Percentiles rank a stretch among this genome's conserved stretches.
phyloP scores from a whole-genome alignment of 2,888 invertebrate genomes.

The Gymnoscelis rufifasciata region DNA sequence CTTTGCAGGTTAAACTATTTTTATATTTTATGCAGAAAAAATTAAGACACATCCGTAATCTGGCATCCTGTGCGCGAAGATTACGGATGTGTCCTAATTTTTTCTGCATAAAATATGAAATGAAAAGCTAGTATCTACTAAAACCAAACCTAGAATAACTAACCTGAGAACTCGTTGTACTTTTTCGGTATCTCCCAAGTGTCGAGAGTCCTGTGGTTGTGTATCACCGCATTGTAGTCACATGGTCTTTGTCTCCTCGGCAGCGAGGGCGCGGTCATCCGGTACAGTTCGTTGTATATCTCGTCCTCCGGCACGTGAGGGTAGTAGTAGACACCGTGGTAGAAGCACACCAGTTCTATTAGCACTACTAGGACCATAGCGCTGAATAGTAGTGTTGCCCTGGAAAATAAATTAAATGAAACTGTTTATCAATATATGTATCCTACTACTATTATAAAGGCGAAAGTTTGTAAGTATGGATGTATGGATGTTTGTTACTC shows the following conservation, averaged over 20 bases:
- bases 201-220: conserved; percentile 36
- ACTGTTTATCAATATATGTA: too few species aligned
- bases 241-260: conserved; percentile 44
- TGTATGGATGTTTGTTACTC: too few species aligned
- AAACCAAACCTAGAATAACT: too few species aligned
- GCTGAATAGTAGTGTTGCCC: conserved; percentile 3
- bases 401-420: neutral
- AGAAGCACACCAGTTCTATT: conserved; percentile 38
- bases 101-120: too few species aligned
- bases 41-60: too few species aligned
- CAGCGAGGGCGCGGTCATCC: conserved; percentile 37
- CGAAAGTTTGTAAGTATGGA: too few species aligned
- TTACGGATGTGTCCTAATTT: too few species aligned
- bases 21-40: too few species aligned
- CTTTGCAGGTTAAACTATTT: too few species aligned
- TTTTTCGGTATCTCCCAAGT: conserved; percentile 42
- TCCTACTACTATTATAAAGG: too few species aligned
- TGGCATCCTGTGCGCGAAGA: too few species aligned
- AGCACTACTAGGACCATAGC: conserved; percentile 40
- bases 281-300: conserved; percentile 41
- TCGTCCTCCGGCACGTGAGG: conserved; percentile 40
- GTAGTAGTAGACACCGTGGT: conserved; percentile 49
- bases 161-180: conserved; percentile 44
- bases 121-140: too few species aligned
- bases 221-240: conserved; percentile 50